Base-by-base conservation (phyloP, 2,888 invertebrate species). In the Sympetrum striolatum region DNA sequence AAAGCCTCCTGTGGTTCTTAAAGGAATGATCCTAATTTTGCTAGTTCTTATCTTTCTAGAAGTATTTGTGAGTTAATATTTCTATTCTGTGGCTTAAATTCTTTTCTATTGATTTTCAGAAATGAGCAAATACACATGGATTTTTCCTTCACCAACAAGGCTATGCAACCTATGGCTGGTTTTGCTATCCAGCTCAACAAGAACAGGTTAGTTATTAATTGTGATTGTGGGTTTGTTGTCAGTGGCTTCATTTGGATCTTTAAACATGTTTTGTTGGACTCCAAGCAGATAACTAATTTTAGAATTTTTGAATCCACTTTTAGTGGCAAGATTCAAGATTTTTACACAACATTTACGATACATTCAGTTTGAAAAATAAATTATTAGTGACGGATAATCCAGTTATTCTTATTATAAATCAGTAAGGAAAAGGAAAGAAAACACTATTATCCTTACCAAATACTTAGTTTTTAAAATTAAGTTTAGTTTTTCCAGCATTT, bases 111-210 rank as follows among this genome's bases (percentile, higher is more conserved):
- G 1, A 1, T 48, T 90, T 90, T 22, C 90, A 96, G 98, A 92
- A 96, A 96, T 93, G 98, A 97, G 0, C 97, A 97, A 94, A 96
- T 98, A 91, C 96, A 96, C 91, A 98, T 99, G 98, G 99, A 99
- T 93, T 96, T 99, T 96, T 98, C 98, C 0, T 97, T 99, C 93
- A 97, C 97, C 64, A 99, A 99, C 94, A 98, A 98, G 94, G 99
- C 99, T 1, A 98, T 99, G 98, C 98, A 98, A 94, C 97, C 98
- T 22, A 98, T 99, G 98, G 96, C 96, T 92, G 97, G 97, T 12
- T 99, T 99, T 94, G 99, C 99, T 22, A 97, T 99, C 93, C 99
- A 99, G 93, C 96, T 99, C 93, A 99, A 99, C 94, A 99, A 99
- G 94, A 99, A 99, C 94, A 98, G 94, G 93, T 94, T 91, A 90